Base-by-base conservation (phyloP, 2,113 vertebrate genomes). In the Corydoras maculifer region DNA sequence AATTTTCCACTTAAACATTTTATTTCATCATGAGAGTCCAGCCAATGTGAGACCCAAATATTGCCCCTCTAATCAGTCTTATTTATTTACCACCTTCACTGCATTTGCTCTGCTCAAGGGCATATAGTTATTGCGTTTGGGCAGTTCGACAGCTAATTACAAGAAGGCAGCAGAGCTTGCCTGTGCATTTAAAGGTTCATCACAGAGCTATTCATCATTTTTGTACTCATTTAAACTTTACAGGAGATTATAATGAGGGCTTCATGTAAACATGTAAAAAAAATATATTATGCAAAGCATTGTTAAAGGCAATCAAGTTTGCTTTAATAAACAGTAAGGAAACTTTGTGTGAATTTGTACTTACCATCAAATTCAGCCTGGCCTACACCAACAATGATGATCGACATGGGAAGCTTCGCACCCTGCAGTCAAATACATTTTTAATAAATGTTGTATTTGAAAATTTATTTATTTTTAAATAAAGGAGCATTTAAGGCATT, bases 391-490 rank as follows among this genome's bases (percentile, higher is more conserved):
- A 79, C 77, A 54, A 79, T 79, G 50, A 79, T 79, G 66, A 79
- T 79, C 48, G 77, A 79, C 77, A 79, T 79, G 43, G 77, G 77
- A 32, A 79, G 77, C 77, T 79, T 79, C 65, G 77, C 77, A 67
- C 65, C 77, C 77, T 79, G 62, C 49, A 64, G 35, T 29, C 25
- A 61, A 43, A 43, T 43, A 43, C 35, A 43, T 43, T 43, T 43
- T 8, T 2, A 43, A 43, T 43, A 43, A 43, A 8, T 43, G 35
- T 43, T 25, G 18, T 25, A 25, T 25, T 25, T 25, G 18, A 25
- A 25, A 25, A 25, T 25, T 25, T 25, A 25, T 25, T 25, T 25
- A 25, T 25, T 25, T 25, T 25, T 25, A 25, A 25, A 25, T 25
- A 25, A 25, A 25, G 18, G 18, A 25, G 18, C 18, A 25, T 25